Conservation (phyloP, 2,113 vertebrate species). For the Clupea harengus region DNA sequence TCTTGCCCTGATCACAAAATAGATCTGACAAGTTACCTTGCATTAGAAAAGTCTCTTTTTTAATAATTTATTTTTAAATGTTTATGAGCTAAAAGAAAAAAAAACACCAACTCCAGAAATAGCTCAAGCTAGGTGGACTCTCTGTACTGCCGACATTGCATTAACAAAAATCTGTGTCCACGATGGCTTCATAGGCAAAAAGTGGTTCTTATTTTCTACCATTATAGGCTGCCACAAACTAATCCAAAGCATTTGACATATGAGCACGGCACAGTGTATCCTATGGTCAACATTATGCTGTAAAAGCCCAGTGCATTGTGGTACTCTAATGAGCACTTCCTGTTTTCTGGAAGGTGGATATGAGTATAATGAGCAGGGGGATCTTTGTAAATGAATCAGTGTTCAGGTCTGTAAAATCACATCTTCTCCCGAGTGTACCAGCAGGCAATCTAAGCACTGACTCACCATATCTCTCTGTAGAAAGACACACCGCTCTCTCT, state of each 20-base stretch:
- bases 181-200: not conserved
- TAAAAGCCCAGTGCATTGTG: not conserved
- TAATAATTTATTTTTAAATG: not conserved
- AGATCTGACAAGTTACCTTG: not conserved
- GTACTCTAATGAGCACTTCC: not conserved
- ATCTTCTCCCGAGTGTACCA: not conserved
- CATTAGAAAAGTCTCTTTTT: not conserved
- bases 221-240: not conserved
- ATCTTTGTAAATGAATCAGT: constrained; percentile 11
- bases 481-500: not conserved
- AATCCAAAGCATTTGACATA: not conserved
- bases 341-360: constrained; percentile 1
- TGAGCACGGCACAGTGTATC: not conserved
- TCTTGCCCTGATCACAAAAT: not conserved
- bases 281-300: not conserved
- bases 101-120: not conserved
- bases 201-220: not conserved
- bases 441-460: not conserved
- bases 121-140: not conserved
- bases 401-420: constrained; percentile 14
- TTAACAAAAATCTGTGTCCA: not conserved
- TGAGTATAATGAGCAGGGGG: constrained; percentile 1
- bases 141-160: not conserved
- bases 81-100: not conserved
- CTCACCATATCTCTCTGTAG: not conserved